A percentile compares a stretch with the other conserved stretches of the same genome.
These are phyloP conservation scores for Percina caprodes DNA, from an alignment of 2,113 vertebrate genomes.

Conservation along the genomic window DNA sequence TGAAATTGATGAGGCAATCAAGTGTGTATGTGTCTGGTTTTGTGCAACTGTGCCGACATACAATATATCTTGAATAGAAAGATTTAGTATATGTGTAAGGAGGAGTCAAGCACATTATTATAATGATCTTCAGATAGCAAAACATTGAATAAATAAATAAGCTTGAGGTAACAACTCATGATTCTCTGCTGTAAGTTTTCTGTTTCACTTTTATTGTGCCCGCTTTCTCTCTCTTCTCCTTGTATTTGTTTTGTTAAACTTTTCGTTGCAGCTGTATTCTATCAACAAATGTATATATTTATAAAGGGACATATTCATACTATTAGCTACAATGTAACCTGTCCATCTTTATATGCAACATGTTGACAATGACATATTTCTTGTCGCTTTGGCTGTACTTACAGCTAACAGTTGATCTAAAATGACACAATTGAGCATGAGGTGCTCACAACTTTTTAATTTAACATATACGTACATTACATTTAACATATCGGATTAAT, in stretches of 20 bases:
- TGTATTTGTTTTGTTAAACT: background rate
- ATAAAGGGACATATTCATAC: background rate
- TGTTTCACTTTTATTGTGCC: background rate
- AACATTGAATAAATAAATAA: constrained; percentile 29
- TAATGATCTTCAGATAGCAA: constrained; percentile 5
- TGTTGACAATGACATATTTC: background rate
- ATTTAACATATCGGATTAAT: background rate
- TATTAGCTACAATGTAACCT: background rate
- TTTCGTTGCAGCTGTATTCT: background rate
- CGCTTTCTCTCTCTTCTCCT: background rate
- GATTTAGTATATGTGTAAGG: constrained; percentile 1
- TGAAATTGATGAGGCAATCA: constrained; percentile 66
- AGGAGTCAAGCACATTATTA: background rate
- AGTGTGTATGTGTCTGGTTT: constrained; percentile 26
- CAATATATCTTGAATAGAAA: constrained; percentile 14
- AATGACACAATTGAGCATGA: background rate
- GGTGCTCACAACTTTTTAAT: background rate
- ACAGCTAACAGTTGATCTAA: background rate
- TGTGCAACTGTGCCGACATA: constrained; percentile 1
- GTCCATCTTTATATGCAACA: background rate
- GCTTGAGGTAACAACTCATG: constrained; percentile 8
- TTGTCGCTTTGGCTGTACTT: background rate
- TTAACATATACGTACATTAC: too few species aligned
- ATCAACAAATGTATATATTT: background rate
- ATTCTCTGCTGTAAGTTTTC: background rate